Evolutionary conservation across 2,797 vertebrate species (phyloP).

Genomic region (Astyanax mexicanus): DNA sequence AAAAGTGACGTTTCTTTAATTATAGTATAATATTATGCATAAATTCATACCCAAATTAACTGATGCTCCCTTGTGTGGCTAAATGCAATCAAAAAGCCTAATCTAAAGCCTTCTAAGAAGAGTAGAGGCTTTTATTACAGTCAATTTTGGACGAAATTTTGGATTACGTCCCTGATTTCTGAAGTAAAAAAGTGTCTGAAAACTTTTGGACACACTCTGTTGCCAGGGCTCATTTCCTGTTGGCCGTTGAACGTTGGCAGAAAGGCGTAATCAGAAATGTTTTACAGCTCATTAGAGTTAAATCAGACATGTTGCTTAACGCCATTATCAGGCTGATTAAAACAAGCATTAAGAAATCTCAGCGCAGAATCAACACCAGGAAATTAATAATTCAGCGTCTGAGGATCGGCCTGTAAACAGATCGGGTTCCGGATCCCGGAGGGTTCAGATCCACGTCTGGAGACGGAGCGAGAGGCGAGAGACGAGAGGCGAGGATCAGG

Average conservation of each 20-base stretch:
- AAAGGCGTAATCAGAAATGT: neutral
- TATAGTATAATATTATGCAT: no score
- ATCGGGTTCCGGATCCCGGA: conserved; percentile 16
- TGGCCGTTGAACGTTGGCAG: neutral
- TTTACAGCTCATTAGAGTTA: conserved; percentile 24
- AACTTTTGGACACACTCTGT: no score
- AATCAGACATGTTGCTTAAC: conserved; percentile 25
- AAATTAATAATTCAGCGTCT: conserved; percentile 57
- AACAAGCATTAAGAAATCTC: conserved; percentile 28
- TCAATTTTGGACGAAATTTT: neutral
- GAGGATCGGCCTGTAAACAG: conserved; percentile 21
- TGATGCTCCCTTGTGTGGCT: no score
- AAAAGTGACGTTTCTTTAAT: no score
- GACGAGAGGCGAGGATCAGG: conserved; percentile 42
- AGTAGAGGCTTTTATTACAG: neutral
- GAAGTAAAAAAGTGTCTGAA: no score
- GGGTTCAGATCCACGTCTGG: conserved; percentile 33
- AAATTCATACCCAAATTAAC: no score
- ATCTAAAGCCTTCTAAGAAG: no score
- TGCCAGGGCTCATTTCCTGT: neutral
- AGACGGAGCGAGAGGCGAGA: conserved; percentile 14
- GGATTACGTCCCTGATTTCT: neutral
- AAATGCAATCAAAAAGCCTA: no score
- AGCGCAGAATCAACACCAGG: conserved; percentile 49
- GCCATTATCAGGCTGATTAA: conserved; percentile 37